These are phyloP conservation scores for Xanthia togata DNA, from an alignment of 2,888 invertebrate genomes.

Conservation along the genomic window DNA sequence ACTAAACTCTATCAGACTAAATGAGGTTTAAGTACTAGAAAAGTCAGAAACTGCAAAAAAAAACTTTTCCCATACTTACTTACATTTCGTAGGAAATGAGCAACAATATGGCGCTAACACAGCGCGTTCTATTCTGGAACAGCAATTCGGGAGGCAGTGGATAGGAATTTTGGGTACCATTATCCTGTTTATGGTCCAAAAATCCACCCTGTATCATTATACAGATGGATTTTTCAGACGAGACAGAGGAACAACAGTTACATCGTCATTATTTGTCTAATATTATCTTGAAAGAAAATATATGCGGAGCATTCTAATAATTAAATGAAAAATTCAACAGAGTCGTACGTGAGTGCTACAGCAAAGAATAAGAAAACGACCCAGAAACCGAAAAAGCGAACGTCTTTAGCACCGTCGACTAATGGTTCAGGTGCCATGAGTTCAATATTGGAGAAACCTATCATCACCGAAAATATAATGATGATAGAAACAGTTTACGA, in stretches of 20 bases:
- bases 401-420: neutral
- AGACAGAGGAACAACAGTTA: neutral
- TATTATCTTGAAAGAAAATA: neutral
- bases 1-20: neutral
- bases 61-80: neutral
- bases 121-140: neutral
- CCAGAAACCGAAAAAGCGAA: neutral
- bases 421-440: too few species aligned
- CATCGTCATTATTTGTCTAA: neutral
- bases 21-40: neutral
- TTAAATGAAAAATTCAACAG: neutral
- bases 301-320: neutral
- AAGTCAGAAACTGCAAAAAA: neutral
- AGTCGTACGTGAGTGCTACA: neutral
- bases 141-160: neutral
- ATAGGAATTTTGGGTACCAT: neutral
- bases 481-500: slow-evolving; percentile 70
- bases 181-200: neutral
- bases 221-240: too few species aligned
- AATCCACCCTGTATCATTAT: neutral
- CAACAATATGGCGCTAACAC: neutral
- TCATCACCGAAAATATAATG: rapidly evolving
- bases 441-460: rapidly evolving
- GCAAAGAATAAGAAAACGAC: neutral
- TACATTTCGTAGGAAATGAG: neutral